Conservation (phyloP, 2,113 vertebrate species). For the Alligator mississippiensis region DNA sequence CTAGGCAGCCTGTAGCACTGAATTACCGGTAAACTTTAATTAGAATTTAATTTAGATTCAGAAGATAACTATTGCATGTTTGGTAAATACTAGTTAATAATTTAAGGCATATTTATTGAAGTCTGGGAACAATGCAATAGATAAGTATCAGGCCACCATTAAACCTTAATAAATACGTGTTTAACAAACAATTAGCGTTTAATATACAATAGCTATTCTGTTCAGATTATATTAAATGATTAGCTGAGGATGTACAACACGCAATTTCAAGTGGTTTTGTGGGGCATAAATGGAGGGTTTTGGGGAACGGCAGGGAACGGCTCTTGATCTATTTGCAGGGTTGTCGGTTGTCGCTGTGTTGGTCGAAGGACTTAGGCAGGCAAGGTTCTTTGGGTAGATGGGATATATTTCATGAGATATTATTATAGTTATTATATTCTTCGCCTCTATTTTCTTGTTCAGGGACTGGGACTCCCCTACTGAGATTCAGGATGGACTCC, state of each 20-base stretch:
- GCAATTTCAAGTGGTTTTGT: background rate
- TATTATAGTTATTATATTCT: too few species aligned
- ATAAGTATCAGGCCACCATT: background rate
- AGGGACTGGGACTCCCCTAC: too few species aligned
- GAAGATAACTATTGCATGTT: slow-evolving; percentile 30
- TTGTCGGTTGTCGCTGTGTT: too few species aligned
- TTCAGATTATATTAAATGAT: slow-evolving; percentile 3
- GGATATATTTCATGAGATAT: too few species aligned
- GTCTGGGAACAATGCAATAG: background rate
- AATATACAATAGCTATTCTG: background rate
- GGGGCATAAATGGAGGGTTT: background rate
- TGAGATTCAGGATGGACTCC: too few species aligned
- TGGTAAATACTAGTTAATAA: slow-evolving; percentile 20
- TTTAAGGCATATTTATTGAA: background rate
- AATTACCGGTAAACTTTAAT: slow-evolving; percentile 24
- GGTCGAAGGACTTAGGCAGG: too few species aligned
- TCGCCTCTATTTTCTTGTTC: too few species aligned
- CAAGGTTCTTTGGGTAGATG: too few species aligned
- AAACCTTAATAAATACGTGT: background rate
- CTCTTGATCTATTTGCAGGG: background rate
- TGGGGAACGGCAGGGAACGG: background rate
- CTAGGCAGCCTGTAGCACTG: background rate
- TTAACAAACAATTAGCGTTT: background rate
- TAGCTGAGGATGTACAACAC: fast-evolving
- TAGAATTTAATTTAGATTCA: slow-evolving; percentile 51